These are phyloP conservation scores for Frankliniella fusca DNA, from an alignment of 2,888 invertebrate species.

Conservation along the genomic window DNA sequence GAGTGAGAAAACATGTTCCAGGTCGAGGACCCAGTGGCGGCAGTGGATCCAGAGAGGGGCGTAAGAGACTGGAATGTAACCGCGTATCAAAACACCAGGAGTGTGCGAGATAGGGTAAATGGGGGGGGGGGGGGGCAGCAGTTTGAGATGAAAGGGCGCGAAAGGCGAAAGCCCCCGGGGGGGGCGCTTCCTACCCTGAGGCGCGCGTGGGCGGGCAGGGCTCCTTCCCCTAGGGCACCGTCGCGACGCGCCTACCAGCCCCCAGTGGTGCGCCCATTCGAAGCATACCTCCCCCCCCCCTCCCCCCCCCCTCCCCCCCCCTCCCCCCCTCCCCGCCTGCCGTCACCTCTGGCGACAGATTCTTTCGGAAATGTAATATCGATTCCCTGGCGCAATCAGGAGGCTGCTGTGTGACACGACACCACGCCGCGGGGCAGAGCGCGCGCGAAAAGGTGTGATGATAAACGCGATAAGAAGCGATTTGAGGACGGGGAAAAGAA, in stretches of 20 bases:
- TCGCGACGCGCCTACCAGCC: neutral
- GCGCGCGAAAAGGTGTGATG: no score
- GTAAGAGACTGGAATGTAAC: neutral
- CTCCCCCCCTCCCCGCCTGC: neutral
- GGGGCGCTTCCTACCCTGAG: no score
- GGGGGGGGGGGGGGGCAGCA: neutral
- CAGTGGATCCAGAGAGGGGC: neutral
- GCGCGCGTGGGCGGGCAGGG: neutral
- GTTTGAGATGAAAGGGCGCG: neutral
- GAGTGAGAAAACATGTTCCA: neutral
- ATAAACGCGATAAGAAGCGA: no score
- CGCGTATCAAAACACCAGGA: slow-evolving; percentile 16
- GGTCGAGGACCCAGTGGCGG: neutral
- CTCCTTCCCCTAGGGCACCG: neutral
- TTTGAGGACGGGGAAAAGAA: no score
- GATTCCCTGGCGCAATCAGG: no score
- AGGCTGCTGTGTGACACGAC: no score
- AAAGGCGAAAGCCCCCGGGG: no score
- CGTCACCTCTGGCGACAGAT: no score
- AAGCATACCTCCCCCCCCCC: neutral
- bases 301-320: neutral
- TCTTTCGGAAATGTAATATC: no score
- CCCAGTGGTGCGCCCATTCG: neutral
- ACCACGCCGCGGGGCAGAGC: no score
- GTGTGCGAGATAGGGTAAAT: neutral